These are phyloP conservation scores for Folsomia candida DNA, from an alignment of 2,888 invertebrate genomes.

Conservation along the genomic window DNA sequence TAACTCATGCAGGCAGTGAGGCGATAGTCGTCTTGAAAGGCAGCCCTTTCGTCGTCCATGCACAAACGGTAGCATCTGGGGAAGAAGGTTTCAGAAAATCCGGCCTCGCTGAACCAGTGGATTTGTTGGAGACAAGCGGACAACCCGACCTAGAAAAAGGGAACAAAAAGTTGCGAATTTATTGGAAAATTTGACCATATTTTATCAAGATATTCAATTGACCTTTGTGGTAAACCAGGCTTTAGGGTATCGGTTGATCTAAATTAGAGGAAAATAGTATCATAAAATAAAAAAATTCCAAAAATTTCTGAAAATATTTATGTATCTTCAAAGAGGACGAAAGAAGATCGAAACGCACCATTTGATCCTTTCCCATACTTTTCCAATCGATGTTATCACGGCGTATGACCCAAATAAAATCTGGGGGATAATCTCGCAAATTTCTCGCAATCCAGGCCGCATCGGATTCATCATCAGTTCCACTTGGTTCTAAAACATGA, in stretches of 20 bases:
- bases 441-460: constrained; percentile 62
- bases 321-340: no score
- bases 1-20: constrained; percentile 82
- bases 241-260: constrained; percentile 78
- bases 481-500: neutral
- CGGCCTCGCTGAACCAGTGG: constrained; percentile 81
- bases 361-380: constrained; percentile 64
- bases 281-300: no score
- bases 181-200: constrained; percentile 6
- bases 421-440: constrained; percentile 74
- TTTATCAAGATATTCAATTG: constrained; percentile 21
- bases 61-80: constrained; percentile 84
- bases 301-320: no score
- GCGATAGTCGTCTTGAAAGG: constrained; percentile 84
- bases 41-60: constrained; percentile 75
- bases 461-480: constrained; percentile 45
- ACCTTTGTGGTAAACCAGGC: constrained; percentile 92
- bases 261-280: no score
- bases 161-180: neutral
- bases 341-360: no score
- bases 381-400: constrained; percentile 77
- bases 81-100: constrained; percentile 74
- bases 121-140: constrained; percentile 74
- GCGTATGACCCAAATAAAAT: constrained; percentile 86
- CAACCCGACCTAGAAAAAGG: constrained; percentile 61